phyloP scores from a whole-genome alignment of 2,888 invertebrate species.

The Acholoe squamosa region DNA sequence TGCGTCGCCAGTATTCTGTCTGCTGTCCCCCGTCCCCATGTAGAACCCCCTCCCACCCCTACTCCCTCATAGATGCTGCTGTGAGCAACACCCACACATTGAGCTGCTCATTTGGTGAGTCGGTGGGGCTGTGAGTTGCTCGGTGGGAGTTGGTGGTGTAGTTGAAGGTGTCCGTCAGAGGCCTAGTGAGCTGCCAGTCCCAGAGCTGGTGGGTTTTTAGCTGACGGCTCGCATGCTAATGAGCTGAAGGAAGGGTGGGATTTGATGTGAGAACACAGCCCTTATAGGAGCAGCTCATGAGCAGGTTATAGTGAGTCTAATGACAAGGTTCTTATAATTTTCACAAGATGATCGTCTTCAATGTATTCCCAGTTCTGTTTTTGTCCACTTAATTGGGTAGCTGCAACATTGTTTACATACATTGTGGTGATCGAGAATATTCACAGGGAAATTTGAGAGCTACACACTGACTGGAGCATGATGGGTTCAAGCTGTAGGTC shows the following conservation, averaged over 20 bases:
- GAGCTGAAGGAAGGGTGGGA: constrained; percentile 32
- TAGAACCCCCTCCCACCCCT: not conserved
- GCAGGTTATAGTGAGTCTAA: not conserved
- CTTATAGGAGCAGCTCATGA: not conserved
- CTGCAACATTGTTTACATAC: too few species aligned
- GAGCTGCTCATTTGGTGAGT: not conserved
- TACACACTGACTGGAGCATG: too few species aligned
- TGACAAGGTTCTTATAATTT: not conserved
- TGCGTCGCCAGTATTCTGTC: constrained; percentile 32
- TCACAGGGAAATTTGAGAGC: too few species aligned
- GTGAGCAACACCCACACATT: not conserved
- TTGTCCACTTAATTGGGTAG: too few species aligned
- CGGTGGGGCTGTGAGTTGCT: not conserved
- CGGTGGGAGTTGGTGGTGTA: constrained; percentile 17
- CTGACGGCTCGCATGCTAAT: constrained; percentile 51
- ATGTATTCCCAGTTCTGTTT: too few species aligned
- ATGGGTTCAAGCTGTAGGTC: too few species aligned
- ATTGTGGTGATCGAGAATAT: too few species aligned
- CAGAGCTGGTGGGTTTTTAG: constrained; percentile 45
- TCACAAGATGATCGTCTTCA: too few species aligned
- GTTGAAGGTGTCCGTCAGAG: constrained; percentile 38
- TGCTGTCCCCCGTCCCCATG: not conserved
- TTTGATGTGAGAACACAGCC: constrained; percentile 20
- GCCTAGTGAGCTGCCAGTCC: constrained; percentile 29
- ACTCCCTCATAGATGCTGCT: not conserved